Evolutionary conservation across 2,113 vertebrate species (phyloP).

Genomic region (Falcunculus frontatus): DNA sequence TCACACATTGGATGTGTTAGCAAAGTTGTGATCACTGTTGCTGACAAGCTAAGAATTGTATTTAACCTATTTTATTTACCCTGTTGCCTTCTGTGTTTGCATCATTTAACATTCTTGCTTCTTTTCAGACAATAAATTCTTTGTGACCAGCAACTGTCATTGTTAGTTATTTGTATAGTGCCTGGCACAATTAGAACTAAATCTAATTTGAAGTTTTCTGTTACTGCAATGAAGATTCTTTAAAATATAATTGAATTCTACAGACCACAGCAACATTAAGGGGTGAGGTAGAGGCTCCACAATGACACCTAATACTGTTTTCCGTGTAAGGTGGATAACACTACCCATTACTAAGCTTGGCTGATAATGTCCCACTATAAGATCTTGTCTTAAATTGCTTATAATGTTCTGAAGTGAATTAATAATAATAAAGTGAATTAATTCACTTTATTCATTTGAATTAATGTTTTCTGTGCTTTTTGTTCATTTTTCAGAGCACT

Average conservation of each 20-base stretch:
- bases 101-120: neutral
- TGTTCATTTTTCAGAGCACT: neutral
- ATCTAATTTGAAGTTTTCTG: neutral
- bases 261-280: neutral
- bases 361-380: neutral
- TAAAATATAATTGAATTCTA: neutral
- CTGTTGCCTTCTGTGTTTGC: neutral
- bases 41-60: neutral
- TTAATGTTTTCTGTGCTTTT: neutral
- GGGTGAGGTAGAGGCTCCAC: neutral
- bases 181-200: conserved; percentile 26
- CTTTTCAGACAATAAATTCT: conserved; percentile 4
- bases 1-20: neutral
- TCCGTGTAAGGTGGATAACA: neutral
- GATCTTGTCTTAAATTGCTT: neutral
- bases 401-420: neutral
- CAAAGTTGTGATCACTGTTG: neutral
- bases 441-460: neutral
- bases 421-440: too few species aligned
- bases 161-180: conserved; percentile 40
- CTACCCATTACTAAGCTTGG: neutral
- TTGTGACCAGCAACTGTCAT: neutral
- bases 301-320: neutral
- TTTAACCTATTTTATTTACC: neutral
- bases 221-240: neutral